Evolutionary conservation across 2,797 vertebrate genomes (phyloP).

Genomic region (Lepilemur septentrionalis): DNA sequence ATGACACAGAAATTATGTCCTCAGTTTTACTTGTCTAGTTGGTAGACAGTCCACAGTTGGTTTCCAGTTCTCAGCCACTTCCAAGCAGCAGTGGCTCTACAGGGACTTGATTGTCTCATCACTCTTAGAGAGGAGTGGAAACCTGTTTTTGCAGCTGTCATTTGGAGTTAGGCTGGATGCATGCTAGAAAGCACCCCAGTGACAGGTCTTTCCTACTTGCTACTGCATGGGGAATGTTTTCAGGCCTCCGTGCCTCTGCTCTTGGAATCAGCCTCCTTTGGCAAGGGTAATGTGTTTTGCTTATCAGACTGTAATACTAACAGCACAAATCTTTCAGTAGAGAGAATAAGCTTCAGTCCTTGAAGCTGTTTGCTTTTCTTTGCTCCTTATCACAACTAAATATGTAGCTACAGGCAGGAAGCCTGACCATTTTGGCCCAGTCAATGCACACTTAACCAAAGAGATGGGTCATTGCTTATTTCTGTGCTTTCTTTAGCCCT

Average conservation of each 20-base stretch:
- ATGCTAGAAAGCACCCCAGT: not conserved
- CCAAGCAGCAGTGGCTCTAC: not conserved
- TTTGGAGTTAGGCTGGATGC: not conserved
- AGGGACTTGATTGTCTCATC: not conserved
- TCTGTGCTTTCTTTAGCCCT: not conserved
- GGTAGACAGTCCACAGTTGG: not conserved
- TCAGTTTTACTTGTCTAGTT: not conserved
- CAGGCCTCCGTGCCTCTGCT: not conserved
- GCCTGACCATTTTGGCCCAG: slow-evolving; percentile 3
- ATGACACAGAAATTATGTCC: not conserved
- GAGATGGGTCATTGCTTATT: not conserved
- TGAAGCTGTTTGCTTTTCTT: slow-evolving; percentile 46
- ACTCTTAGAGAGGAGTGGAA: not conserved
- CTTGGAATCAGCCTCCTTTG: not conserved
- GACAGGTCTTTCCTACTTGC: not conserved
- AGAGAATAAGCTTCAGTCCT: not conserved
- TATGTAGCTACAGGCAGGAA: not conserved
- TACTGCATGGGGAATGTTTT: not conserved
- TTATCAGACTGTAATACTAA: not conserved
- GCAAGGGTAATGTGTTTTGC: not conserved
- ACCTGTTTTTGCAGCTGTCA: not conserved
- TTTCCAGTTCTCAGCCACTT: not conserved
- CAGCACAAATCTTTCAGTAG: not conserved
- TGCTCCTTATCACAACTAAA: slow-evolving; percentile 25
- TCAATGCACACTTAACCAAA: not conserved